phyloP scores from a whole-genome alignment of 2,888 invertebrate genomes.

The Andrena camellia region DNA sequence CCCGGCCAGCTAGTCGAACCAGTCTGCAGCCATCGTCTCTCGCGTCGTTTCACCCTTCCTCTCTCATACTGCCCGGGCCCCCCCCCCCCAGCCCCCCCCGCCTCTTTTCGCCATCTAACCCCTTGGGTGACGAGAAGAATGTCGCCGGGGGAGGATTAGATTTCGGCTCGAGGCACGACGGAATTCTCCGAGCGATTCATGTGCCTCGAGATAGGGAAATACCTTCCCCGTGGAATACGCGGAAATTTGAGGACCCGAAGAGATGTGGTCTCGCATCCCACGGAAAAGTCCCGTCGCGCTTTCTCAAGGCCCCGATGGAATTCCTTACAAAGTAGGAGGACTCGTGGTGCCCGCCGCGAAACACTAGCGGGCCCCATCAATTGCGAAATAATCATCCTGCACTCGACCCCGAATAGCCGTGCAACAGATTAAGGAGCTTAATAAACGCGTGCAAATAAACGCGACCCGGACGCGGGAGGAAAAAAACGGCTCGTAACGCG shows the following conservation, averaged over 20 bases:
- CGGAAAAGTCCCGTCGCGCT: background rate
- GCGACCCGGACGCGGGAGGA: slow-evolving; percentile 41
- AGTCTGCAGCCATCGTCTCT: slow-evolving; percentile 77
- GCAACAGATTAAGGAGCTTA: slow-evolving; percentile 51
- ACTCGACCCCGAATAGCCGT: slow-evolving; percentile 13
- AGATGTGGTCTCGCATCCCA: no score
- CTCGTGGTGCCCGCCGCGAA: background rate
- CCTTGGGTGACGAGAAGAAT: slow-evolving; percentile 15
- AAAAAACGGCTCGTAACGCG: slow-evolving; percentile 27
- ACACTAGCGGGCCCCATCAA: background rate
- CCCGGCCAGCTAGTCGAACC: slow-evolving; percentile 82
- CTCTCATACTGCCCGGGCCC: slow-evolving; percentile 12
- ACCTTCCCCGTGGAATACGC: no score
- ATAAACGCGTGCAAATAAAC: slow-evolving; percentile 51
- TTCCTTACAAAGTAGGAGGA: background rate
- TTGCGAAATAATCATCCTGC: slow-evolving; percentile 20
- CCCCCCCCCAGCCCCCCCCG: slow-evolving; percentile 18
- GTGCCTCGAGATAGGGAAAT: background rate
- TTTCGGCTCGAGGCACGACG: slow-evolving; percentile 1
- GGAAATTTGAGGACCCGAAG: no score
- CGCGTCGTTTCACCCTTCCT: slow-evolving; percentile 64
- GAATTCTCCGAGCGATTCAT: background rate
- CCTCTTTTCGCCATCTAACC: slow-evolving; percentile 1
- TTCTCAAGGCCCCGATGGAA: background rate
- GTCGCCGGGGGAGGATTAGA: slow-evolving; percentile 24